Conservation (phyloP, 2,113 vertebrate species). For the Gallinago undulata region DNA sequence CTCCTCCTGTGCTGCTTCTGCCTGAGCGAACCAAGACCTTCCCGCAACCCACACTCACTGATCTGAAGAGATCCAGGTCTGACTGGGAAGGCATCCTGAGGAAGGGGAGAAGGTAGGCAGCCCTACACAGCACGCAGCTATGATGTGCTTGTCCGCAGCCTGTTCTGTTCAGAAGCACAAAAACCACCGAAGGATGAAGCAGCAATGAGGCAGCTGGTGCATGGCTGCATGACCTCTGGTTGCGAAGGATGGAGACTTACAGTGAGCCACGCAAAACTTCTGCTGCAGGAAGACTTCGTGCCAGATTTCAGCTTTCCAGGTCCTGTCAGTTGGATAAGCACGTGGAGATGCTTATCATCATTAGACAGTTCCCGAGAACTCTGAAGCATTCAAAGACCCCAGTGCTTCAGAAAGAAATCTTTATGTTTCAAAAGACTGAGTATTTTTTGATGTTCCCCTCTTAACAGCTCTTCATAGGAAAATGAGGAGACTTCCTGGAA, state of each 20-base stretch:
- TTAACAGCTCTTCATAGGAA: not conserved
- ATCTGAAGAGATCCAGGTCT: not conserved
- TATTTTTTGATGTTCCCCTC: not conserved
- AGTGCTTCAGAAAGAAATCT: not conserved
- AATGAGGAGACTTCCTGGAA: not conserved
- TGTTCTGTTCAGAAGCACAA: not conserved
- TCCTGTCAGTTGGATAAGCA: not conserved
- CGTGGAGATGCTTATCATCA: not conserved
- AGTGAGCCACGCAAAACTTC: not conserved
- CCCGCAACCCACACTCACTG: not conserved
- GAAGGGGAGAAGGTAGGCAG: not conserved
- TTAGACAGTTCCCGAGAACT: not conserved
- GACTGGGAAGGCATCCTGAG: not conserved
- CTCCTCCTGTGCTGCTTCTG: not conserved
- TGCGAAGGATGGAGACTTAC: not conserved
- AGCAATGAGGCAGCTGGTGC: not conserved
- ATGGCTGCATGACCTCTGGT: rapidly evolving
- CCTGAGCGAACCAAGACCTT: not conserved
- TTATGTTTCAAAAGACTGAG: not conserved
- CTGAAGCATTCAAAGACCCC: not conserved
- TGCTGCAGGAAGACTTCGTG: not conserved
- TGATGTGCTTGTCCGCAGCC: not conserved
- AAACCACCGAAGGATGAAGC: not conserved
- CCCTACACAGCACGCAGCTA: not conserved
- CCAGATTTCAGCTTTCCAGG: not conserved